phyloP scores from a whole-genome alignment of 2,797 vertebrate genomes.

The Rhadinocentrus ornatus region DNA sequence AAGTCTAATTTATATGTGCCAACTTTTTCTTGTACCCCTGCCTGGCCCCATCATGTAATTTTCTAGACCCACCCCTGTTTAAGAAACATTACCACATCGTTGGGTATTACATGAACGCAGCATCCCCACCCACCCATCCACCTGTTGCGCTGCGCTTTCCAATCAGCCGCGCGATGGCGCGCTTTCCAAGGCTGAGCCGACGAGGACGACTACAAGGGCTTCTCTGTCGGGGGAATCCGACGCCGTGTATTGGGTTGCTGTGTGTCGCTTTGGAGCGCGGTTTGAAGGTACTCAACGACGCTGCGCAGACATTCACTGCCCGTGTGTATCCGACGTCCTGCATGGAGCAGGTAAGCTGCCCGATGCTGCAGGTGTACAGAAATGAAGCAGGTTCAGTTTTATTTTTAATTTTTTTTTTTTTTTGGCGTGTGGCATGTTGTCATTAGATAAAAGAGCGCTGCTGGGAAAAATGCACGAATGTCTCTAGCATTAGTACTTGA shows the following conservation, averaged over 20 bases:
- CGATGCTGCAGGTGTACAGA: background rate
- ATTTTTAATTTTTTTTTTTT: too few relatives aligned
- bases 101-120: constrained; percentile 18
- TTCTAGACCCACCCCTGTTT: too few relatives aligned
- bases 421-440: constrained; percentile 27
- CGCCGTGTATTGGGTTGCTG: constrained; percentile 40
- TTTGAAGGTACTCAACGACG: constrained; percentile 7
- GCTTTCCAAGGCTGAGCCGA: constrained; percentile 17
- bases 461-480: constrained; percentile 24
- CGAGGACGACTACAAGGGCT: constrained; percentile 3
- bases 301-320: constrained; percentile 2
- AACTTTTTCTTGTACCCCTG: too few relatives aligned
- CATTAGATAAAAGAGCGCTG: constrained; percentile 25
- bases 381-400: background rate
- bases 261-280: constrained; percentile 37
- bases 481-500: constrained; percentile 49
- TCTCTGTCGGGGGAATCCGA: constrained; percentile 56
- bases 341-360: constrained; percentile 63
- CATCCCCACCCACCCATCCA: constrained; percentile 41
- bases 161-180: constrained; percentile 71
- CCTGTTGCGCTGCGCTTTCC: constrained; percentile 65
- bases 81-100: background rate
- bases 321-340: constrained; percentile 26
- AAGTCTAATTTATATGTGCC: too few relatives aligned
- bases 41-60: too few relatives aligned